Evolutionary conservation across 2,888 invertebrate genomes (phyloP), one percentile per base, ranked within the genome.

Genomic region (Panzeria rudis): DNA sequence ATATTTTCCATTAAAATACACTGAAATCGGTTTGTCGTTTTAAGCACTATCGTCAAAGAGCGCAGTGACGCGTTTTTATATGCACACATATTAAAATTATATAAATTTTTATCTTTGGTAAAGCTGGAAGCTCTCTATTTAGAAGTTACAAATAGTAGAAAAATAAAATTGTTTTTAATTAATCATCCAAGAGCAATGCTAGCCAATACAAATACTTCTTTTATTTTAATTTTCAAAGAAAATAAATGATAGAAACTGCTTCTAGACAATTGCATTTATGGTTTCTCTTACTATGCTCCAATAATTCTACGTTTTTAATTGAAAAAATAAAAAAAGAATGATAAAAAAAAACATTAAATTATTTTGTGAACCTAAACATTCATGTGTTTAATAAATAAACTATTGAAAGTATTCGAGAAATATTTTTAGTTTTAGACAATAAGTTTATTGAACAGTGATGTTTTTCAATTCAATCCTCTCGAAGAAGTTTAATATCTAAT

Each of bases 221-320:
- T 68, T 41, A 11, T 25, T 69, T 69, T 56, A 38, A 6, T 52
- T 54, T 38, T 38, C 52, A 54, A 54, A 69, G 68, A 52, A 52
- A 69, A 15, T 23, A 59, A 68, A 41, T 62, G 52, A 54, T 61
- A 56, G 7, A 3, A 47, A 13, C n/a, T 3, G n/a, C 17, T 56
- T 44, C 25, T 69, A 64, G 8, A 15, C 32, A 44, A 72, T 44
- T 72, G 52, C 44, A 79, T 54, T 56, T 69, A 38, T 78, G 76
- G 8, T 50, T 54, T 56, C 41, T 38, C 41, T 47, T 61, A 68
- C 47, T 20, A 68, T 77, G 79, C 54, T 79, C 71, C 17, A 71
- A 78, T 78, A 71, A 71, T 52, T 71, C n/a, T 71, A 59, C 8
- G 17, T 64, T 54, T 62, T 69, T 38, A 25, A 54, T 69, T 41